These are phyloP conservation scores for Pachydiplax longipennis DNA, from an alignment of 2,888 invertebrate genomes.

Conservation along the genomic window DNA sequence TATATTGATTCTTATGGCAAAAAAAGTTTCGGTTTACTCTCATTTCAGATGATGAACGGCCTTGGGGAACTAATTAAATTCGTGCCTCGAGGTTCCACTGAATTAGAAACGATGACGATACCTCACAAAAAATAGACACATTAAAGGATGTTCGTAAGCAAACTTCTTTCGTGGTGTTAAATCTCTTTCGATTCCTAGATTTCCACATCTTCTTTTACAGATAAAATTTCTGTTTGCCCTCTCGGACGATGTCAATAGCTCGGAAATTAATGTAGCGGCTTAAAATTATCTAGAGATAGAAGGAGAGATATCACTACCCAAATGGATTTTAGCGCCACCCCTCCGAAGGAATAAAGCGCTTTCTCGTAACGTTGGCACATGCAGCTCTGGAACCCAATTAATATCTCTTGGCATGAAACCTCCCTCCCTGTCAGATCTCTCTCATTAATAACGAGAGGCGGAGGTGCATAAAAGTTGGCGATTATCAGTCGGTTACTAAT, in stretches of 20 bases:
- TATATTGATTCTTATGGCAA: no score
- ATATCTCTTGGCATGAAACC: neutral
- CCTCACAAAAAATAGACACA: no score
- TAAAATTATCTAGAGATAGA: neutral
- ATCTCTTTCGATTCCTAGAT: no score
- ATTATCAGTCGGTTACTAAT: neutral
- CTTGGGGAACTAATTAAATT: no score
- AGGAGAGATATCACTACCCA: neutral
- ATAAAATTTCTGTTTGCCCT: no score
- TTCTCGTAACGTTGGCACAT: neutral
- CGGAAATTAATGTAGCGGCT: neutral
- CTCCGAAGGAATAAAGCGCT: neutral
- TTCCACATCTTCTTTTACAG: no score
- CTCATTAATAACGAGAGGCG: neutral
- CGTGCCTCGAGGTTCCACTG: no score
- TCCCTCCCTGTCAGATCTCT: neutral
- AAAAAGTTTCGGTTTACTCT: no score
- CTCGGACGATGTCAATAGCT: neutral
- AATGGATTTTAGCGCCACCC: neutral
- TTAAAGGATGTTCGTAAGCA: no score
- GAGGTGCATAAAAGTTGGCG: neutral
- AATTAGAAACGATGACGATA: no score
- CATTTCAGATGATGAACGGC: no score
- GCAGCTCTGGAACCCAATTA: neutral
- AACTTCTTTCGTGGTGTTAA: no score